Conservation (phyloP, 2,888 invertebrate genomes). For the Lepidochrysops patricia region DNA sequence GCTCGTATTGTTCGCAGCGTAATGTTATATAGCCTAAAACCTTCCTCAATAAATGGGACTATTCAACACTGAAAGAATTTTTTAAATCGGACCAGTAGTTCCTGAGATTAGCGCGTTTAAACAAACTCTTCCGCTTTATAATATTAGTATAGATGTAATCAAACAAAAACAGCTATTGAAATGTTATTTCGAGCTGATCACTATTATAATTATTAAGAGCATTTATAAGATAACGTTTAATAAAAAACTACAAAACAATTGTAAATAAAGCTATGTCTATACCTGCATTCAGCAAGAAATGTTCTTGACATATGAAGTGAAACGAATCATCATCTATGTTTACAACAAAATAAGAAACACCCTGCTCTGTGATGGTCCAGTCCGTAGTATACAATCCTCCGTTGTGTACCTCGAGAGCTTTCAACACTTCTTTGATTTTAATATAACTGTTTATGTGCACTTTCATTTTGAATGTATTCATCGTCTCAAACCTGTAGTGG, state of each 20-base stretch:
- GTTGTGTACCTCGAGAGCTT: conserved; percentile 39
- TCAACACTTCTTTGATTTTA: conserved; percentile 30
- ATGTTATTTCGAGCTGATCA: too few species aligned
- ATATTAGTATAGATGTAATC: too few species aligned
- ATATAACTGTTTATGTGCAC: conserved; percentile 33
- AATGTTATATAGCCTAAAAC: too few species aligned
- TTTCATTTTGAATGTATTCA: conserved; percentile 27
- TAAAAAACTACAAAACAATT: background rate
- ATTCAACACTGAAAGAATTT: too few species aligned
- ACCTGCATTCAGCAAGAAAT: conserved; percentile 39
- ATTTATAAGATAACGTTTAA: background rate
- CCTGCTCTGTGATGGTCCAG: conserved; percentile 34
- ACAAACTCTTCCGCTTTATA: too few species aligned
- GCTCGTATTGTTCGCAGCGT: too few species aligned
- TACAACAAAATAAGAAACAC: conserved; percentile 24
- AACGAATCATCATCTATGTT: conserved; percentile 36
- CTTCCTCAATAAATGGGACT: too few species aligned
- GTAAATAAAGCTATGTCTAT: conserved; percentile 39
- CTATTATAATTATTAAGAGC: too few species aligned
- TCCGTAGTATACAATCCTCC: conserved; percentile 29
- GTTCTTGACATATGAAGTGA: conserved; percentile 31
- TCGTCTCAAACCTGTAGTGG: conserved; percentile 14
- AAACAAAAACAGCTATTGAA: too few species aligned
- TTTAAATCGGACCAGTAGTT: too few species aligned
- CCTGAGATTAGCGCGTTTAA: too few species aligned